These are phyloP conservation scores for Idaea aversata DNA, from an alignment of 2,888 invertebrate genomes.

Conservation along the genomic window DNA sequence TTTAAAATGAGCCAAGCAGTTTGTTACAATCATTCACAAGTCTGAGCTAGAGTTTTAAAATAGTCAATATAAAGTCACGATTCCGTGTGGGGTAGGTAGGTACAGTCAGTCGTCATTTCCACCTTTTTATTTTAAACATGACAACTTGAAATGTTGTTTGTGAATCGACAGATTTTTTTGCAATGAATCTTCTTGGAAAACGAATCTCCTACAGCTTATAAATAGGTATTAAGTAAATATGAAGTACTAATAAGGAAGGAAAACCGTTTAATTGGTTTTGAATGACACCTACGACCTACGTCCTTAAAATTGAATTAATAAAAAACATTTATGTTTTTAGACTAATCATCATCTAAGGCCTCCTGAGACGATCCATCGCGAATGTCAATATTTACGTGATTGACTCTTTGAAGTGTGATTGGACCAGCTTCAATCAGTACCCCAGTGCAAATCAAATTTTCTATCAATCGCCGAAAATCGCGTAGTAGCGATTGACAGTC, in stretches of 20 bases:
- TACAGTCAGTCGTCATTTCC: neutral
- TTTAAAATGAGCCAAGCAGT: too few species aligned
- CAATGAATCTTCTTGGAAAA: neutral
- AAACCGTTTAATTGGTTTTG: neutral
- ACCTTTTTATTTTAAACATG: slow-evolving; percentile 2
- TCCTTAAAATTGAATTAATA: neutral
- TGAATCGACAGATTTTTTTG: neutral
- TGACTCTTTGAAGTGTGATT: too few species aligned
- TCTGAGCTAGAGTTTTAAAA: too few species aligned
- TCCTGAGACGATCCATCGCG: too few species aligned
- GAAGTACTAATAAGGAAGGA: neutral
- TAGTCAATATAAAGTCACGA: neutral
- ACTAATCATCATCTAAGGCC: neutral
- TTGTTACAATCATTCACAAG: too few species aligned
- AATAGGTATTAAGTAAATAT: neutral
- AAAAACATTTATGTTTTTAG: neutral
- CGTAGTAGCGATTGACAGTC: too few species aligned
- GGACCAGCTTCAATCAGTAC: too few species aligned
- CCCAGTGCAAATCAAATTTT: too few species aligned
- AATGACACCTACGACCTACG: neutral
- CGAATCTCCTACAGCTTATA: neutral
- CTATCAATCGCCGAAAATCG: too few species aligned
- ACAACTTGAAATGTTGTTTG: neutral
- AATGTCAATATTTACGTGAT: too few species aligned
- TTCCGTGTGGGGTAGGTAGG: neutral